Evolutionary conservation across 2,113 vertebrate species (phyloP).

Genomic region (Corvus moneduloides): DNA sequence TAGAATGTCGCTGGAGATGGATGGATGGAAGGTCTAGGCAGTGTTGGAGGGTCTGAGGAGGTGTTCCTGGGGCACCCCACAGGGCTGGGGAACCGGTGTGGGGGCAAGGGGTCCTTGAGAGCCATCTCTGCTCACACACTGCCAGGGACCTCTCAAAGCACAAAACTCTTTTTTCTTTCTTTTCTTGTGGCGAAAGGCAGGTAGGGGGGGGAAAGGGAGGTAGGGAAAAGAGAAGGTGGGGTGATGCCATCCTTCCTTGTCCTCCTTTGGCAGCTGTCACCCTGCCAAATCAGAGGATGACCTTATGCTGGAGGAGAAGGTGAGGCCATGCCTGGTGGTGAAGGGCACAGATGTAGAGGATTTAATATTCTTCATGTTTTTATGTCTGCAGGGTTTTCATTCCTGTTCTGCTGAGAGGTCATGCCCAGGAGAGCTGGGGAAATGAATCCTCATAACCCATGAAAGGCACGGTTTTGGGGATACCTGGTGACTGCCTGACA

Average conservation of each 20-base stretch:
- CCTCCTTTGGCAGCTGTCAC: background rate
- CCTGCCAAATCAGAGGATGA: conserved; percentile 17
- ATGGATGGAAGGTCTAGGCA: background rate
- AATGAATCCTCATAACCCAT: background rate
- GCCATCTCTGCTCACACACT: conserved; percentile 13
- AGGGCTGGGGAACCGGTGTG: background rate
- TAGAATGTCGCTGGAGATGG: fast-evolving
- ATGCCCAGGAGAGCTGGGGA: background rate
- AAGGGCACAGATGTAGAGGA: background rate
- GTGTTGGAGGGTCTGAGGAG: background rate
- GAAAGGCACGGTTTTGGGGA: background rate
- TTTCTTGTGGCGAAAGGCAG: conserved; percentile 33
- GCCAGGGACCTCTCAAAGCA: conserved; percentile 27
- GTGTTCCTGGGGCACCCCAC: background rate
- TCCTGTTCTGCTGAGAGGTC: background rate
- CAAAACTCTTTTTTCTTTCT: conserved; percentile 38
- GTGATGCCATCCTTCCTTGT: background rate
- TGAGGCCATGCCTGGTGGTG: background rate
- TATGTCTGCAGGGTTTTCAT: background rate
- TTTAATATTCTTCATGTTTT: background rate
- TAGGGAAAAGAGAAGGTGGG: conserved; percentile 19
- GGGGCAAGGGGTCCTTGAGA: background rate
- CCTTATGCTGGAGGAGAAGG: background rate
- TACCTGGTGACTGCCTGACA: background rate
- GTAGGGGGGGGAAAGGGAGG: background rate